Evolutionary conservation across 1,140 invertebrate genomes (phyloP), one percentile per base, ranked within the genome.

Genomic region (Zaprionus inermis): DNA sequence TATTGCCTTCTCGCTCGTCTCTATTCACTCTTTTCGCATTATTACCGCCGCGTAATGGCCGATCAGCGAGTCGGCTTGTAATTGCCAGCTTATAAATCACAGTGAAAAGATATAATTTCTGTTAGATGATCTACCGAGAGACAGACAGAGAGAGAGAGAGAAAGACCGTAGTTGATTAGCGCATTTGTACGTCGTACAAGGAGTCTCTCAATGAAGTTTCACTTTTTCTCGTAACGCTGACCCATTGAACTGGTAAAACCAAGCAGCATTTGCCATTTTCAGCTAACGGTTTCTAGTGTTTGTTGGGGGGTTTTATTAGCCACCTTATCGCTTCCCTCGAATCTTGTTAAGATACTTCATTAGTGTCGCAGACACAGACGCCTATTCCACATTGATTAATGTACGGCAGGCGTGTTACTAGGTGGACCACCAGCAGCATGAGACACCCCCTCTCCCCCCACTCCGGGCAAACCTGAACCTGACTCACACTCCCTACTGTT

Each of bases 311-410:
- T 67, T 54, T 66, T 64, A 14, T 55, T 63, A 34, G 60, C 32
- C 5, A 5, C 24, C 54, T 85, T 88, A 89, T 88, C 83, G 70
- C 54, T 58, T 71, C 59, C 59, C 66, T 72, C 38, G 66, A 80
- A 89, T 88, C 83, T 88, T 80, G 80, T 89, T 83, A 78, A 81
- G 78, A 89, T 89, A 84, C 84, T 89, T 89, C 85, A 89, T 89
- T 89, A 89, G 85, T 90, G 85, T 89, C 84, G 89, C 64, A 74
- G 22, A 76, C 72, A 76, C 72, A 55, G 78, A 51, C 72, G 67
- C 68, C 78, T 60, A 55, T 51, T 60, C 38, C 52, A 30, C 55
- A 65, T 79, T 89, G 84, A 89, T 89, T 89, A 89, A 89, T 89
- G 80, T 84, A 57, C 89, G 73, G 75, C 82, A 79, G 76, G 51